Evolutionary conservation across 92 coral and sea anemone species (phyloP).

Genomic region (Hydrozoanthus gracilis): DNA sequence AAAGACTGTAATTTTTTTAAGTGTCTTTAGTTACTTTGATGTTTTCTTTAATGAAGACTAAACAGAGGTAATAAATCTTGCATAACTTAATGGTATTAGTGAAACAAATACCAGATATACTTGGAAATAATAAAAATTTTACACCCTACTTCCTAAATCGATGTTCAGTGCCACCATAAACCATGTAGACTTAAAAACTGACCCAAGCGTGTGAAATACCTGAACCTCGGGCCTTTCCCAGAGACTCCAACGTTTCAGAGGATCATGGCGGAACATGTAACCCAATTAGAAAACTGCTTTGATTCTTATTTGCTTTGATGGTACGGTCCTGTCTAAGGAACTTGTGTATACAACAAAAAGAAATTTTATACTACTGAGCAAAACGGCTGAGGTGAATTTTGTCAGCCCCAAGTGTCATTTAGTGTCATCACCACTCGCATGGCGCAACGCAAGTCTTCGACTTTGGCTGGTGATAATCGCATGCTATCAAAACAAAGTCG

Average conservation of each 20-base stretch:
- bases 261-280: neutral
- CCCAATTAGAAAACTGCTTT: neutral
- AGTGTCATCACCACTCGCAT: too few species aligned
- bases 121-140: neutral
- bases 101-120: conserved; percentile 1
- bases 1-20: neutral
- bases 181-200: too few species aligned
- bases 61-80: neutral
- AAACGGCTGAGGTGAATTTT: too few species aligned
- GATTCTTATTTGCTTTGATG: neutral
- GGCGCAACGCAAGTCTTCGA: neutral
- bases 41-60: conserved; percentile 22
- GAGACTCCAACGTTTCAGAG: neutral
- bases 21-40: neutral
- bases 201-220: neutral
- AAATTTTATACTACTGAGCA: too few species aligned
- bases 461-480: conserved; percentile 1
- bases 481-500: conserved; percentile 32
- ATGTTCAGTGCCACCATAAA: neutral
- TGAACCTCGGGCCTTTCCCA: too few species aligned
- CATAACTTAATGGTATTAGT: neutral
- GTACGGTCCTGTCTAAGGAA: neutral
- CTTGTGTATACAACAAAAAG: neutral
- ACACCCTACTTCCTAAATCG: neutral
- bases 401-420: too few species aligned